Evolutionary conservation across 1,140 invertebrate genomes (phyloP), one percentile per base, ranked within the genome.

Genomic region (Bombus waltoni): DNA sequence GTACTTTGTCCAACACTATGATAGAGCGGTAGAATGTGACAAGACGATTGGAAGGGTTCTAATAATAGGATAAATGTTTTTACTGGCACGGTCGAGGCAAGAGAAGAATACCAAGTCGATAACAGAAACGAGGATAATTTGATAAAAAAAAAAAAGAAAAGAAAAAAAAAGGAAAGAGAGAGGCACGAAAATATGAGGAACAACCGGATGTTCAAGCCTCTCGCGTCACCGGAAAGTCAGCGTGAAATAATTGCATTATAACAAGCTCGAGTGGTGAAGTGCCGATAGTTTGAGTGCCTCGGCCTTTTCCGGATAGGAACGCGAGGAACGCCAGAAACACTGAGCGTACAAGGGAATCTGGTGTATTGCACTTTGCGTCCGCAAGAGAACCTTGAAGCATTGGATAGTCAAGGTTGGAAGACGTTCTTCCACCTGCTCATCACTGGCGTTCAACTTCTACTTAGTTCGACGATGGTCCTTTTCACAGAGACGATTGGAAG

Each of bases 201-300:
- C 83, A 65, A 65, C 44, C 77, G 86, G 81, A 85, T 88, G 80
- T 78, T 75, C 80, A 77, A 68, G 81, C 44, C 1, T 1, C 62
- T 72, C 84, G 90, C 83, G 90, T 53, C 47, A 85, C 81, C 86
- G 82, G 70, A 91, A 92, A 92, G 89, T 87, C 89, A 89, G 81
- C 92, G 89, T 88, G 89, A 92, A 93, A 93, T 92, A 92, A 94
- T 93, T 83, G 86, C 82, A 92, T 94, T 93, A 92, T 80, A 84
- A 76, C 66, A 72, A 66, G 40, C 25, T 47, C 22, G 25, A 72
- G 42, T 40, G 47, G 22, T 47, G 28, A 59, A 83, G 38, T 71
- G 32, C 40, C n/a, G 40, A 66, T 40, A 66, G n/a, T 15, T 35
- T 18, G 18, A 0, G 32, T 32, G 32, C 35, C 25, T 32, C 38